phyloP scores from a whole-genome alignment of 1,140 invertebrate genomes.

The honey bee (Apis mellifera) region DNA sequence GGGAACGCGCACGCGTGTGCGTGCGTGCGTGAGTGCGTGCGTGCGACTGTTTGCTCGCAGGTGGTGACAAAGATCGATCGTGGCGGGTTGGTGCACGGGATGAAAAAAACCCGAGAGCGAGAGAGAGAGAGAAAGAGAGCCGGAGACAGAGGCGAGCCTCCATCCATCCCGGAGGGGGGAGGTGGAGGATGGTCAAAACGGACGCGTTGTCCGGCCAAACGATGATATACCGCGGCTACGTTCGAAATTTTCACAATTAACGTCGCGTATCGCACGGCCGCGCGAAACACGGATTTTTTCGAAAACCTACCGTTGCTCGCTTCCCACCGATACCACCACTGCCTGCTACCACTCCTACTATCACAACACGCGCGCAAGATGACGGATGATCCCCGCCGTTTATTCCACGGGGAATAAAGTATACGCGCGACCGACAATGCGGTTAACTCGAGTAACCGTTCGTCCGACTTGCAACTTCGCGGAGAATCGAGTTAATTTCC shows the following conservation, averaged over 20 bases:
- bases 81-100: slow-evolving; percentile 16
- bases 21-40: slow-evolving; percentile 4
- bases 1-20: not conserved
- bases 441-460: slow-evolving; percentile 30
- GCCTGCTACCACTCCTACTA: too few species aligned
- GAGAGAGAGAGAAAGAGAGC: not conserved
- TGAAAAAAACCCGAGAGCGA: slow-evolving; percentile 8
- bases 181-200: slow-evolving; percentile 9
- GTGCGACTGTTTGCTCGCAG: slow-evolving; percentile 42
- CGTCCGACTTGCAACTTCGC: slow-evolving; percentile 1
- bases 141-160: not conserved
- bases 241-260: slow-evolving; percentile 57
- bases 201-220: slow-evolving; percentile 46
- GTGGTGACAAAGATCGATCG: slow-evolving; percentile 61
- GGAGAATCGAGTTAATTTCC: slow-evolving; percentile 12
- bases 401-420: slow-evolving; percentile 13
- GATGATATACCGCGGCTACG: slow-evolving; percentile 49
- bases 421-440: not conserved
- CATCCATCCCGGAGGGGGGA: too few species aligned
- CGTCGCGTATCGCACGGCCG: slow-evolving; percentile 37
- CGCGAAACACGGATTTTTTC: slow-evolving; percentile 32
- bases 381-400: not conserved
- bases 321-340: too few species aligned
- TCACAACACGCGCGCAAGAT: not conserved
- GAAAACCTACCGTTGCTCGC: not conserved